phyloP scores from a whole-genome alignment of 2,113 vertebrate genomes.

The Irena cyanogastra region DNA sequence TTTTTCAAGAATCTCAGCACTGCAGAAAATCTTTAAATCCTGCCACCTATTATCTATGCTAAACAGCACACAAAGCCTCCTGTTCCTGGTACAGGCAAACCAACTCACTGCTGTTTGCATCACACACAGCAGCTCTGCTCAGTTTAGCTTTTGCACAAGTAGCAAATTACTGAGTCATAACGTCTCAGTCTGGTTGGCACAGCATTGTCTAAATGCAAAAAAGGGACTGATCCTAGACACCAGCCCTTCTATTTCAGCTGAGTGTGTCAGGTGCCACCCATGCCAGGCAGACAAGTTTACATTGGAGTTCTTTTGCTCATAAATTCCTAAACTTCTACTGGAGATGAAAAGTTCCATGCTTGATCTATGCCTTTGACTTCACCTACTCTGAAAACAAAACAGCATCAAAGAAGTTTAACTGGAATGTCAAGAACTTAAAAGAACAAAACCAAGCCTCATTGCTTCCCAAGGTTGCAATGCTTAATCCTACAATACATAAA shows the following conservation, averaged over 20 bases:
- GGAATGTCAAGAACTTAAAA: not conserved
- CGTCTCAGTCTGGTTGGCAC: constrained; percentile 62
- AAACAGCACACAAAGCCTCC: not conserved
- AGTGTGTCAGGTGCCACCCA: not conserved
- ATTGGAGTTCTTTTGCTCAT: not conserved
- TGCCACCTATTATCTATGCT: not conserved
- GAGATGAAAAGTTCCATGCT: not conserved
- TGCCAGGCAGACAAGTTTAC: not conserved
- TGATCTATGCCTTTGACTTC: not conserved
- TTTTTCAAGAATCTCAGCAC: not conserved
- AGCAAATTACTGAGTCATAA: constrained; percentile 66
- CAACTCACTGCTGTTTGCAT: constrained; percentile 65
- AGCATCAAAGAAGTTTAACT: not conserved
- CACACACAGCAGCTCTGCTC: constrained; percentile 55
- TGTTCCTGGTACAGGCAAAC: constrained; percentile 64
- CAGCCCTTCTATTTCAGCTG: not conserved
- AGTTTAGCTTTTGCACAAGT: constrained; percentile 64
- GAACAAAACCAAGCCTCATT: not conserved
- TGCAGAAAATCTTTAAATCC: not conserved
- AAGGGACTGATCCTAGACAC: not conserved
- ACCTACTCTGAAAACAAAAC: not conserved
- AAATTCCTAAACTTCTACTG: not conserved
- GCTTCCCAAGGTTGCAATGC: not conserved
- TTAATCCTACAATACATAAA: not conserved
- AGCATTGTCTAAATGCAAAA: constrained; percentile 54